Percentiles rank a stretch among this genome's conserved stretches.
Conservation (phyloP, 2,888 invertebrate species). For the Orthosia cruda region DNA sequence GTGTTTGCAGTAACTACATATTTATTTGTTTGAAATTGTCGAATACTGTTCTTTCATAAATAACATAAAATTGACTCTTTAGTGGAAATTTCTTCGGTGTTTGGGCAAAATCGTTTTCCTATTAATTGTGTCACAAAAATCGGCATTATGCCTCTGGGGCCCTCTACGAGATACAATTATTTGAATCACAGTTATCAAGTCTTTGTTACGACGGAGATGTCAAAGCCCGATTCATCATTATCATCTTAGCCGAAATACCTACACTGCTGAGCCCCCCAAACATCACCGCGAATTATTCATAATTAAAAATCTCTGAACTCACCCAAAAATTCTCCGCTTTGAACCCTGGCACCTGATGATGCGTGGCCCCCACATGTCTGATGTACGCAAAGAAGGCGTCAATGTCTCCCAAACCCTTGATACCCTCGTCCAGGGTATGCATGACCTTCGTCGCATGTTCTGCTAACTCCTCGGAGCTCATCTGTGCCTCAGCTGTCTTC, state of each 20-base stretch:
- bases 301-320: slow-evolving; percentile 72
- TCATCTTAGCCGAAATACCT: not conserved
- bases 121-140: too few species aligned
- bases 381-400: slow-evolving; percentile 96
- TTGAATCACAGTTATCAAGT: too few species aligned
- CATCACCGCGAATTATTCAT: too few species aligned
- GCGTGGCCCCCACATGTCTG: slow-evolving; percentile 95
- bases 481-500: slow-evolving; percentile 94
- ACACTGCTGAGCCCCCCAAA: not conserved
- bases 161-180: too few species aligned
- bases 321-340: slow-evolving; percentile 97
- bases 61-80: too few species aligned
- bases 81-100: too few species aligned
- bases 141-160: too few species aligned
- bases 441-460: slow-evolving; percentile 97
- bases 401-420: slow-evolving; percentile 95
- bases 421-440: slow-evolving; percentile 97
- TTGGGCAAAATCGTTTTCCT: too few species aligned
- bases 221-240: not conserved
- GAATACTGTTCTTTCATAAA: too few species aligned
- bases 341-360: slow-evolving; percentile 96
- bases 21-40: not conserved
- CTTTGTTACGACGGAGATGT: too few species aligned
- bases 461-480: slow-evolving; percentile 95
- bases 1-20: not conserved